phyloP scores from a whole-genome alignment of 2,113 vertebrate genomes.

The Pholis gunnellus region DNA sequence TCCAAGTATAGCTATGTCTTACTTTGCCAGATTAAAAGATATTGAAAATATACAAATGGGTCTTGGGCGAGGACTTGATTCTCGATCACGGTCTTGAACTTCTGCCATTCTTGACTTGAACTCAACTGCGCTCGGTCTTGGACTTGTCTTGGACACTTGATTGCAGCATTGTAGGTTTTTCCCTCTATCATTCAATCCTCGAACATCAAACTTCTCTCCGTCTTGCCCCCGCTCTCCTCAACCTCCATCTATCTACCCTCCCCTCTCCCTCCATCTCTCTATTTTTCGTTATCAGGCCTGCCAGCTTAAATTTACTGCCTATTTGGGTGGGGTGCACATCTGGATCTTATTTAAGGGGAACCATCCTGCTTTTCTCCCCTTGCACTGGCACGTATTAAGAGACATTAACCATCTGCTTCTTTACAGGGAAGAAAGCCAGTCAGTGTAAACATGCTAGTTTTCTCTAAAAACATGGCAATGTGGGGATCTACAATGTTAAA shows the following conservation, averaged over 20 bases:
- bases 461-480: conserved; percentile 7
- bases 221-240: conserved; percentile 27
- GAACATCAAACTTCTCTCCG: conserved; percentile 49
- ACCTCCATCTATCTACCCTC: conserved; percentile 45
- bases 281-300: conserved; percentile 82
- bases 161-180: not conserved
- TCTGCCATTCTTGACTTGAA: conserved; percentile 1
- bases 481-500: conserved; percentile 8
- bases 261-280: conserved; percentile 51
- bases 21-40: not conserved
- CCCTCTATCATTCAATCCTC: conserved; percentile 21
- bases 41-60: not conserved
- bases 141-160: conserved; percentile 5
- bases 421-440: conserved; percentile 22
- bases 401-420: conserved; percentile 75
- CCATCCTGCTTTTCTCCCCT: conserved; percentile 70
- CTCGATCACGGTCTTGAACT: conserved; percentile 1
- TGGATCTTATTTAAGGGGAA: conserved; percentile 83
- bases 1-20: not conserved
- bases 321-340: conserved; percentile 86
- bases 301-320: conserved; percentile 83
- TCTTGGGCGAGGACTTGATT: not conserved
- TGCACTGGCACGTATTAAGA: conserved; percentile 70
- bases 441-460: conserved; percentile 39
- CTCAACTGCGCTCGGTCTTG: not conserved